These are phyloP conservation scores for Aythya baeri DNA, from an alignment of 2,113 vertebrate genomes.

Conservation along the genomic window DNA sequence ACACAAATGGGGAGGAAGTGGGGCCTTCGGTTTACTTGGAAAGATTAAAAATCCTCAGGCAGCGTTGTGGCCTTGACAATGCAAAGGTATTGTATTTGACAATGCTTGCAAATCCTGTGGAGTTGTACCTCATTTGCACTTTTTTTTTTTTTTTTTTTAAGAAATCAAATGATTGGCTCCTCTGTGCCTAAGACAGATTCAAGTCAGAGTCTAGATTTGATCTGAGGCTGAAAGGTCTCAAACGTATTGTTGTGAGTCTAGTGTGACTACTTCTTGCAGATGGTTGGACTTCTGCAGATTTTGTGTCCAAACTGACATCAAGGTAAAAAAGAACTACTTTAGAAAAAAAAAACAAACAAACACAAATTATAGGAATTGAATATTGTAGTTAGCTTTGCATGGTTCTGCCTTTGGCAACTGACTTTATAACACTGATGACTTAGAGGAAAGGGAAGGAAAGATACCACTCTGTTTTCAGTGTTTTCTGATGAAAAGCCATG, in stretches of 20 bases:
- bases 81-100: conserved; percentile 82
- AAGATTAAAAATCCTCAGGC: conserved; percentile 95
- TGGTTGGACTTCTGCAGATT: not conserved
- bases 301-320: not conserved
- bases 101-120: not conserved
- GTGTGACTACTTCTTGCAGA: not conserved
- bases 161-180: not conserved
- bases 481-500: not conserved
- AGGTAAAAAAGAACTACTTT: not conserved
- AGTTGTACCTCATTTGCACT: not conserved
- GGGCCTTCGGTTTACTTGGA: conserved; percentile 96
- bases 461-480: not conserved
- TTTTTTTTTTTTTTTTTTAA: not conserved
- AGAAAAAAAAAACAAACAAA: no score
- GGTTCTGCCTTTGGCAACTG: not conserved
- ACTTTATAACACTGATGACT: not conserved
- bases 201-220: not conserved
- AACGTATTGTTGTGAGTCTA: not conserved
- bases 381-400: not conserved
- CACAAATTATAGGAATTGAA: not conserved
- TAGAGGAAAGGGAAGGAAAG: no score
- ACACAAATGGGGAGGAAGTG: conserved; percentile 90
- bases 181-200: not conserved
- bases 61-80: conserved; percentile 94
- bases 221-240: not conserved